Percentiles rank a stretch among this genome's conserved stretches.
These are phyloP conservation scores for Rotaria macrura DNA, from an alignment of 2,888 invertebrate species.

Conservation along the genomic window DNA sequence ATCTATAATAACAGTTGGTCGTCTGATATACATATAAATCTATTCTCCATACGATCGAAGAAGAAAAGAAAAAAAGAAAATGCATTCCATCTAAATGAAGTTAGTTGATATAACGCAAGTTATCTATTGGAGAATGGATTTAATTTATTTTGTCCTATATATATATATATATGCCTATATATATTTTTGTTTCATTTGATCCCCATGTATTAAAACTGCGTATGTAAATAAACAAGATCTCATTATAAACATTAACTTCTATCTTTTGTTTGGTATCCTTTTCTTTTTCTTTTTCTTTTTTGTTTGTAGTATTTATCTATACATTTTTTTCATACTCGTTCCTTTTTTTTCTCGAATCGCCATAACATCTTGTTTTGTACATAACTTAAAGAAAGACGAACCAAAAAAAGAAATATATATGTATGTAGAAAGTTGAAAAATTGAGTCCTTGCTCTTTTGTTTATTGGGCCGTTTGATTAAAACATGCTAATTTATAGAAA, in stretches of 20 bases:
- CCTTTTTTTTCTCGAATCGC: too few relatives aligned
- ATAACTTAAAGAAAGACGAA: too few relatives aligned
- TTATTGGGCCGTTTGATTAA: too few relatives aligned
- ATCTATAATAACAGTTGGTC: not conserved
- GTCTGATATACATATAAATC: not conserved
- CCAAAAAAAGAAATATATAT: too few relatives aligned
- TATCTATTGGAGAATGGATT: not conserved
- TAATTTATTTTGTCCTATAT: not conserved
- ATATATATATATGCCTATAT: not conserved
- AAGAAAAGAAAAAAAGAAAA: not conserved
- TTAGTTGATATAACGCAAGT: not conserved
- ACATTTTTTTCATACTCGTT: not conserved
- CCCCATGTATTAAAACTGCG: not conserved
- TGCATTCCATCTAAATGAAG: not conserved
- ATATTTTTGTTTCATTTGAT: not conserved
- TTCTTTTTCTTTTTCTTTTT: not conserved
- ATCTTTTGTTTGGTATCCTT: too few relatives aligned
- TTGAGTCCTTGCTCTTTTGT: too few relatives aligned
- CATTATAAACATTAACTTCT: not conserved
- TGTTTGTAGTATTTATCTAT: slow-evolving; percentile 6
- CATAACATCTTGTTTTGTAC: too few relatives aligned
- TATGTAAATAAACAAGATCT: not conserved
- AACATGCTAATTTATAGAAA: too few relatives aligned
- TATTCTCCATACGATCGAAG: not conserved
- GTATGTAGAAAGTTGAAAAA: too few relatives aligned